Percentiles rank a stretch among this genome's conserved stretches.
phyloP scores from a whole-genome alignment of 2,888 invertebrate genomes.

The Ariolimax columbianus region DNA sequence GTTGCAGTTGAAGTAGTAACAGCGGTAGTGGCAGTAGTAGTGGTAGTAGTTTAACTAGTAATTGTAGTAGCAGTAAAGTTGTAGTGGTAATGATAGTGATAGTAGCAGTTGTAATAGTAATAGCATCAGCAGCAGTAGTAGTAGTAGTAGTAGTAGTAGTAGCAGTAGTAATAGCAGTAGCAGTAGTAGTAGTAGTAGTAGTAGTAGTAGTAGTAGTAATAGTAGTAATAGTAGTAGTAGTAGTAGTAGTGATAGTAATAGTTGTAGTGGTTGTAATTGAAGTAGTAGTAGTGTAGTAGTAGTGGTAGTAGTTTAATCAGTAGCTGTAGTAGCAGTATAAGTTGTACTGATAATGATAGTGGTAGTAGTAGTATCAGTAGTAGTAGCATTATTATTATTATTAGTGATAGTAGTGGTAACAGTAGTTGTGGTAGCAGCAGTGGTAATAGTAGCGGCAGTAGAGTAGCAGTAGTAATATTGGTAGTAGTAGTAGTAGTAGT shows the following conservation, averaged over 20 bases:
- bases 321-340: neutral
- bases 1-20: neutral
- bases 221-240: constrained; percentile 29
- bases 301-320: too few species aligned
- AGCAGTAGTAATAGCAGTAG: constrained; percentile 32
- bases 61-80: neutral
- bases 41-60: constrained; percentile 3
- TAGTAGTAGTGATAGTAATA: constrained; percentile 32
- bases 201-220: constrained; percentile 36
- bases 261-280: constrained; percentile 24
- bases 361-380: too few species aligned
- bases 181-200: constrained; percentile 41
- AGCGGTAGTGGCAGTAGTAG: neutral
- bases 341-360: neutral
- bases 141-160: constrained; percentile 39
- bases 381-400: too few species aligned
- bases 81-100: neutral
- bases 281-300: too few species aligned
- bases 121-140: neutral
- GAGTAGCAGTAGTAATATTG: too few species aligned
- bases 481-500: neutral
- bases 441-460: neutral
- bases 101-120: neutral
- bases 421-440: too few species aligned
- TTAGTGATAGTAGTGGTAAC: too few species aligned